Evolutionary conservation across 2,797 vertebrate species (phyloP).

Genomic region (Ateles fusciceps): DNA sequence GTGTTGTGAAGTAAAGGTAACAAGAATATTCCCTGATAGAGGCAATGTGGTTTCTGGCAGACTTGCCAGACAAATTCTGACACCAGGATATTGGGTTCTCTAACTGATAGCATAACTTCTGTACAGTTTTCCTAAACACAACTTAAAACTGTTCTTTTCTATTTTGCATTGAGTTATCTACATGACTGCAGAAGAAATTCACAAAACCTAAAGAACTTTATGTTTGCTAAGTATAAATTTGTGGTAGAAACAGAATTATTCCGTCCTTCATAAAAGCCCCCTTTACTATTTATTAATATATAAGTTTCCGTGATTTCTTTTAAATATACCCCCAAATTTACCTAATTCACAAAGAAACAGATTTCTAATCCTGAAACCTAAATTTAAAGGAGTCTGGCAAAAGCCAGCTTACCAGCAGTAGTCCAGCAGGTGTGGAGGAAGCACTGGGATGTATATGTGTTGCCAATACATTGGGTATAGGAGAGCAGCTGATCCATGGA

Average conservation of each 20-base stretch:
- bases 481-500: slow-evolving; percentile 95
- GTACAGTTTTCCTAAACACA: background rate
- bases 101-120: background rate
- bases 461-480: slow-evolving; percentile 99
- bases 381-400: slow-evolving; percentile 44
- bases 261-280: background rate
- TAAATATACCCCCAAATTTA: no score
- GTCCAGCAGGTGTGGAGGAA: slow-evolving; percentile 97
- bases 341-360: background rate
- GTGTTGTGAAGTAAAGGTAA: background rate
- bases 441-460: slow-evolving; percentile 99
- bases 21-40: background rate
- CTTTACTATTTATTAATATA: background rate
- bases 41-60: background rate
- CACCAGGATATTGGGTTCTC: background rate
- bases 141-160: background rate
- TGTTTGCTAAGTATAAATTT: background rate
- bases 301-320: background rate
- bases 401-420: slow-evolving; percentile 96
- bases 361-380: background rate
- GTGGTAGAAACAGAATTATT: background rate
- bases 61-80: background rate
- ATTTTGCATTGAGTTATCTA: background rate
- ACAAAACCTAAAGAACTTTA: background rate
- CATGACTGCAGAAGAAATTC: background rate